phyloP scores from a whole-genome alignment of 53 echinoderm and acorn worm genomes.

The Temnopleurus reevesii region DNA sequence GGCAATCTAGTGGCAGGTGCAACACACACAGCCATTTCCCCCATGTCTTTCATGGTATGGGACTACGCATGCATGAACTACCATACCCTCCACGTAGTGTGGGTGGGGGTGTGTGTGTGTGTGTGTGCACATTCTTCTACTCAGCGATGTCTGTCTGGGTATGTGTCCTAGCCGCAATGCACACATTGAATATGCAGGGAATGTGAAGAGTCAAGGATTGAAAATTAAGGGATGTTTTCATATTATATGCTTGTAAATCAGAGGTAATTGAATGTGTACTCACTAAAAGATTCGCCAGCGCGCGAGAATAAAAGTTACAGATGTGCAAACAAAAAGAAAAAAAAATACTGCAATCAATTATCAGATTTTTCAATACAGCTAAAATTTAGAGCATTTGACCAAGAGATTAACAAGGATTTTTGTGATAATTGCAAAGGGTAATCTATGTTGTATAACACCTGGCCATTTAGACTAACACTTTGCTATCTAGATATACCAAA shows the following conservation, averaged over 20 bases:
- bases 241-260: constrained; percentile 20
- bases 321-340: too few relatives aligned
- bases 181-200: constrained; percentile 3
- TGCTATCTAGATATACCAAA: too few relatives aligned
- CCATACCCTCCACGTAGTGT: neutral
- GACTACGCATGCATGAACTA: constrained; percentile 15
- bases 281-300: too few relatives aligned
- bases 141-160: neutral
- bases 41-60: neutral
- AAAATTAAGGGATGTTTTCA: neutral
- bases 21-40: neutral
- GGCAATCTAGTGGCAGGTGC: constrained; percentile 20
- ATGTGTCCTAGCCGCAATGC: neutral
- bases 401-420: too few relatives aligned
- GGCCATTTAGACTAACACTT: too few relatives aligned
- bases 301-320: too few relatives aligned
- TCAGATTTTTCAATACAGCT: too few relatives aligned
- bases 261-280: too few relatives aligned
- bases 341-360: too few relatives aligned
- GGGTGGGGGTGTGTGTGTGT: neutral
- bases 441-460: too few relatives aligned
- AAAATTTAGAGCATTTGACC: too few relatives aligned
- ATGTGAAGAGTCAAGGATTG: neutral
- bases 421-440: too few relatives aligned
- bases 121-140: neutral